phyloP scores from a whole-genome alignment of 2,797 vertebrate genomes.

The Microctenopoma lineatum region DNA sequence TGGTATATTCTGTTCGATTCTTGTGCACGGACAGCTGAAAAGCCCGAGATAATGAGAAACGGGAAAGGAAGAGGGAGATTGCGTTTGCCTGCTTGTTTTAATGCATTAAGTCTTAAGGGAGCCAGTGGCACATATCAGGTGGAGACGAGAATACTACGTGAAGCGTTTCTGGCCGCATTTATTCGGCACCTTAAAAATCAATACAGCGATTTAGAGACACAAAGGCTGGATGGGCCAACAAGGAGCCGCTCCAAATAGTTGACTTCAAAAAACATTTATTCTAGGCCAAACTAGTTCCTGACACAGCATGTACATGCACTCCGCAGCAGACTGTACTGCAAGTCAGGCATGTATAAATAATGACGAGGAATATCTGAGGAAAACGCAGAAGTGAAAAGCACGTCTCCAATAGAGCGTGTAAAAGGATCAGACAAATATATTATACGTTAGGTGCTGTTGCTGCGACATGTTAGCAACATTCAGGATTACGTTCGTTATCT shows the following conservation, averaged over 20 bases:
- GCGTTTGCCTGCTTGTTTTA: conserved; percentile 56
- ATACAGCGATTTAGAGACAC: conserved; percentile 77
- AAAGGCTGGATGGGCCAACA: conserved; percentile 61
- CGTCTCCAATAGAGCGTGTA: conserved; percentile 48
- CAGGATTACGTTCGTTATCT: conserved; percentile 26
- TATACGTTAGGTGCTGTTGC: neutral
- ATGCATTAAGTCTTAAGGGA: conserved; percentile 73
- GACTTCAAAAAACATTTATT: conserved; percentile 79
- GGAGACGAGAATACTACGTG: conserved; percentile 64
- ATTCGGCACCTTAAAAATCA: conserved; percentile 78
- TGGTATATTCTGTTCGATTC: conserved; percentile 66
- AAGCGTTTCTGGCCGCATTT: conserved; percentile 61
- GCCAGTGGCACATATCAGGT: conserved; percentile 69
- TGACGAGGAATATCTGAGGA: conserved; percentile 59
- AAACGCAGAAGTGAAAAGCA: conserved; percentile 47
- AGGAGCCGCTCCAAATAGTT: conserved; percentile 74
- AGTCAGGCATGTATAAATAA: conserved; percentile 72
- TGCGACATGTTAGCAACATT: conserved; percentile 15
- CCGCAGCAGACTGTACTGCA: conserved; percentile 54
- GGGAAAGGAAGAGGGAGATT: conserved; percentile 9
- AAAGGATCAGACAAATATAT: conserved; percentile 27
- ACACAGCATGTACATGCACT: conserved; percentile 64
- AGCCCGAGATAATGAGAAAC: conserved; percentile 26
- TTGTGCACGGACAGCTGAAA: conserved; percentile 57
- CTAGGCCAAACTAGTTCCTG: conserved; percentile 64